phyloP scores from a whole-genome alignment of 2,888 invertebrate species.

The Spilosoma lubricipeda region DNA sequence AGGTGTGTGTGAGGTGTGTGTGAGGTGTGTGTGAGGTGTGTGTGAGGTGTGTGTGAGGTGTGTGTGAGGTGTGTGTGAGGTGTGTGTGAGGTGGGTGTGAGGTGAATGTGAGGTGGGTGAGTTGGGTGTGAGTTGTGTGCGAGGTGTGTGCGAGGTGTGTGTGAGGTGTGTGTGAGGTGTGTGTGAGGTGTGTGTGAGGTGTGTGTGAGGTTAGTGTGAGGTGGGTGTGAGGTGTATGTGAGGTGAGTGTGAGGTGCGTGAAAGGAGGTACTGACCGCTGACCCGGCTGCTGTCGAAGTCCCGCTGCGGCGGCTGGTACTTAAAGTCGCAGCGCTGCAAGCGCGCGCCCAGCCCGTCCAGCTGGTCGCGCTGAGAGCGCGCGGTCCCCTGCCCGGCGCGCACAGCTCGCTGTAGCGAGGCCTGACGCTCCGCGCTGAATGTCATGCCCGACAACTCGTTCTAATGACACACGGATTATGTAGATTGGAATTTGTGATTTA shows the following conservation, averaged over 20 bases:
- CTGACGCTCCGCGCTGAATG: conserved; percentile 88
- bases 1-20: too few relatives aligned
- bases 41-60: too few relatives aligned
- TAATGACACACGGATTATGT: conserved; percentile 49
- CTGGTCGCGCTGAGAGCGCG: conserved; percentile 69
- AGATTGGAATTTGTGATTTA: too few relatives aligned
- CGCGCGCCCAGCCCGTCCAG: conserved; percentile 64
- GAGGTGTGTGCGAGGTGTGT: too few relatives aligned
- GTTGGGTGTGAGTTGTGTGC: too few relatives aligned
- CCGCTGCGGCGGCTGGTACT: conserved; percentile 92
- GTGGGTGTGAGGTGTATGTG: background rate
- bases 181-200: too few relatives aligned
- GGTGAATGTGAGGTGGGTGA: too few relatives aligned
- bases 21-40: too few relatives aligned
- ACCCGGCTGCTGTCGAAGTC: conserved; percentile 87
- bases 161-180: conserved; percentile 20
- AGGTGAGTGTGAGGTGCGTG: background rate
- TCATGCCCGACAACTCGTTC: conserved; percentile 82
- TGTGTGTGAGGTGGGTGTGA: conserved; percentile 73
- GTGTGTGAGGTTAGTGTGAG: conserved; percentile 60
- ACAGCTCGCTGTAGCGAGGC: conserved; percentile 82
- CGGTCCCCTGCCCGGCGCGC: conserved; percentile 84
- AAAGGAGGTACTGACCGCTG: conserved; percentile 54
- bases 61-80: too few relatives aligned
- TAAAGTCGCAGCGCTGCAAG: conserved; percentile 88